phyloP scores from a whole-genome alignment of 2,113 vertebrate genomes.

The Xenopus laevis region DNA sequence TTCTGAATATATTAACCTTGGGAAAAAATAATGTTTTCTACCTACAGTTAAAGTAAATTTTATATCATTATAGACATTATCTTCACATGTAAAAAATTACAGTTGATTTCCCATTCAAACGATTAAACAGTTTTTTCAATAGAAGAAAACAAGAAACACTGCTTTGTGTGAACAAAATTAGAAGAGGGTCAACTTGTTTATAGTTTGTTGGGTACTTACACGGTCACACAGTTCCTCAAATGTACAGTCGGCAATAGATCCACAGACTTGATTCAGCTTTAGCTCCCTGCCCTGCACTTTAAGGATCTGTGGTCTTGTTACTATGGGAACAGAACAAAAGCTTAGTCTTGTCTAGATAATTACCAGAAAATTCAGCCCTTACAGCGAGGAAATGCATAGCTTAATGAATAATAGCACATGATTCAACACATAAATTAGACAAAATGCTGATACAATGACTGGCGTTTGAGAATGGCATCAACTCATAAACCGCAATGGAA shows the following conservation, averaged over 20 bases:
- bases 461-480: constrained; percentile 82
- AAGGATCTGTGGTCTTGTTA: constrained; percentile 83
- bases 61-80: background rate
- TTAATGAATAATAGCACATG: constrained; percentile 88
- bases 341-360: constrained; percentile 87
- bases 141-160: constrained; percentile 7
- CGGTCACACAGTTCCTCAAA: constrained; percentile 90
- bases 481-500: constrained; percentile 82
- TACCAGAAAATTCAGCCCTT: constrained; percentile 84
- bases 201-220: constrained; percentile 73
- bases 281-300: constrained; percentile 88
- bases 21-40: no score
- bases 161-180: background rate
- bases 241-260: constrained; percentile 88
- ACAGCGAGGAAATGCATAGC: constrained; percentile 82
- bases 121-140: background rate
- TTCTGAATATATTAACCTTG: background rate
- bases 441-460: constrained; percentile 90
- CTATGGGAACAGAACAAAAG: constrained; percentile 85
- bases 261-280: constrained; percentile 83
- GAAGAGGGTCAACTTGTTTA: constrained; percentile 21
- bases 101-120: background rate
- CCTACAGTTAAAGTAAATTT: no score
- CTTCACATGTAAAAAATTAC: background rate
- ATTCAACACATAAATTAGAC: constrained; percentile 90